Evolutionary conservation across 1,140 invertebrate species (phyloP), one percentile per base, ranked within the genome.

Genomic region (Oreohelix idahoensis): DNA sequence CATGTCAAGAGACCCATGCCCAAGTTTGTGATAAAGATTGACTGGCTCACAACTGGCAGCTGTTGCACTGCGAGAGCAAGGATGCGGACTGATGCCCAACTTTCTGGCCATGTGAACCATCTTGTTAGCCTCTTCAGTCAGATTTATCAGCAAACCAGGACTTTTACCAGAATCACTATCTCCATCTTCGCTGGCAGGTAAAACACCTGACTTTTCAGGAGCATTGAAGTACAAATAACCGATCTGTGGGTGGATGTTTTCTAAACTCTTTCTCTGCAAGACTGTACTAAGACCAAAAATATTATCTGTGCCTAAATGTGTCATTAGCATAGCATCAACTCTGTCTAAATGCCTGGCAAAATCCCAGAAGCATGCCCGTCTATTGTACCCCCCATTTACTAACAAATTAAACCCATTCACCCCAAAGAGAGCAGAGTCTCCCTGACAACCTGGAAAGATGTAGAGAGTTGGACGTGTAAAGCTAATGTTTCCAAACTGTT

Each of bases 321-420:
- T 98, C 90, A 99, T 94, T 39, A 99, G 94, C 36, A 99, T 96
- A 23, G 97, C 97, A 93, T 99, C 98, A 80, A 99, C 94, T 32
- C 97, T 94, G 92, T 99, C 97, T 79, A 99, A 93, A 92, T 99
- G 98, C 32, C 97, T 94, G 0, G 96, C 96, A 92, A 99, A 99
- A 91, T 98, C 97, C 98, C 98, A 99, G 93, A 98, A 99, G 90
- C 97, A 98, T 0, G 97, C 95, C 90, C 97, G 98, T 81, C 97
- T 95, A 74, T 96, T 96, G 92, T 97, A 98, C 0, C 98, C 98
- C 84, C 97, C 98, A 93, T 99, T 98, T 17, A 99, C 95, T 13
- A 99, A 94, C 96, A 99, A 98, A 90, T 98, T 99, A 91, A 99
- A 99, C 17, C 98, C 98, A 91, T 97, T 98, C 88, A 99, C 97